phyloP scores from a whole-genome alignment of 2,888 invertebrate genomes.

The Carabus problematicus region DNA sequence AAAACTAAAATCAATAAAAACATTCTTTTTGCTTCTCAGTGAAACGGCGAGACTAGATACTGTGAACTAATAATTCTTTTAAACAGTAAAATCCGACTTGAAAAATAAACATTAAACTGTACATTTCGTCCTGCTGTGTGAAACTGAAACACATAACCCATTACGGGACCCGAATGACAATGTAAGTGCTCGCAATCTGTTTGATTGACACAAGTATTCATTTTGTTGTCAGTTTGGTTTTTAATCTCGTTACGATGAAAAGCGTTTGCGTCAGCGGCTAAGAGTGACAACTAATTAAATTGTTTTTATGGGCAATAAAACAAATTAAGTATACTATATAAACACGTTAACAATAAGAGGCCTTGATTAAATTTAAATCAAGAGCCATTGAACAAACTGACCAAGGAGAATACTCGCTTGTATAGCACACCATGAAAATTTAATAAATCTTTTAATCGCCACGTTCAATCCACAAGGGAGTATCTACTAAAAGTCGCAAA shows the following conservation, averaged over 20 bases:
- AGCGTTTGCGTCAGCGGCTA: constrained; percentile 18
- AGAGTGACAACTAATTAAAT: constrained; percentile 34
- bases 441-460: constrained; percentile 14
- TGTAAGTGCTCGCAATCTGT: too few relatives aligned
- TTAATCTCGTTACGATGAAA: constrained; percentile 25
- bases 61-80: too few relatives aligned
- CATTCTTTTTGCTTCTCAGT: too few relatives aligned
- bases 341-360: constrained; percentile 22
- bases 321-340: constrained; percentile 24
- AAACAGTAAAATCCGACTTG: too few relatives aligned
- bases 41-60: too few relatives aligned
- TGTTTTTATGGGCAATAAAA: constrained; percentile 31
- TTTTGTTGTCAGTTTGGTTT: constrained; percentile 10
- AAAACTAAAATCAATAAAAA: too few relatives aligned
- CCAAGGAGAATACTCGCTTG: neutral
- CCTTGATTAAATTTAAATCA: constrained; percentile 26
- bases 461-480: constrained; percentile 4
- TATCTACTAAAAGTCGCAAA: constrained; percentile 5
- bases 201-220: too few relatives aligned
- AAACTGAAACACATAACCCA: too few relatives aligned
- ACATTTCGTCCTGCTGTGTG: too few relatives aligned
- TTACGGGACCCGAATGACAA: too few relatives aligned
- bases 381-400: constrained; percentile 10
- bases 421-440: constrained; percentile 7
- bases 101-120: too few relatives aligned